Conservation (phyloP, 2,797 vertebrate species). For the Xenentodon cancila region DNA sequence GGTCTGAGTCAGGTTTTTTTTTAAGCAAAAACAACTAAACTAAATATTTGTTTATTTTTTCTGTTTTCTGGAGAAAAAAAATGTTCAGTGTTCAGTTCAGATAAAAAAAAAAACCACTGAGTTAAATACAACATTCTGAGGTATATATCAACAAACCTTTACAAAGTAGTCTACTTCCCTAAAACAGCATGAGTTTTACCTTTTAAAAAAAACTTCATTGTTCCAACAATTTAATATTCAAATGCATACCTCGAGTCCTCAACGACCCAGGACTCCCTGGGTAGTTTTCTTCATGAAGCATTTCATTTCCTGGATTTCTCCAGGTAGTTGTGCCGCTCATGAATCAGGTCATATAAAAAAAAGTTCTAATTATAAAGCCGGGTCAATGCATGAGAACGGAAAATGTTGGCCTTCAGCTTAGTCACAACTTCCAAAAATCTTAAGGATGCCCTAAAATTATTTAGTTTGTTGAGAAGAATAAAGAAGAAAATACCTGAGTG, state of each 20-base stretch:
- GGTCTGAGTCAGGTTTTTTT: too few species aligned
- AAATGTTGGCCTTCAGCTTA: not conserved
- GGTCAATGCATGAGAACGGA: not conserved
- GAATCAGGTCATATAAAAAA: not conserved
- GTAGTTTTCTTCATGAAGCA: not conserved
- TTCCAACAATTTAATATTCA: not conserved
- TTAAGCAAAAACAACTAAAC: too few species aligned
- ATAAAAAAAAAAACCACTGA: too few species aligned
- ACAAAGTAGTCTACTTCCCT: not conserved
- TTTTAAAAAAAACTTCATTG: not conserved
- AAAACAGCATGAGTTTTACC: not conserved
- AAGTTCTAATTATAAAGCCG: too few species aligned
- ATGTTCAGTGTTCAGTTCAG: too few species aligned
- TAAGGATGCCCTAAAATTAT: not conserved
- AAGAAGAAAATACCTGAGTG: too few species aligned
- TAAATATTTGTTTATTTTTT: too few species aligned
- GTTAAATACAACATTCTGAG: constrained; percentile 22
- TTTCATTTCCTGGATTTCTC: not conserved
- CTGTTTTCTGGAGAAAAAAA: too few species aligned
- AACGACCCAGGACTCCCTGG: not conserved
- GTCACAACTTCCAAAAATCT: not conserved
- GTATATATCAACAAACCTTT: not conserved
- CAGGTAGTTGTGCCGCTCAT: not conserved
- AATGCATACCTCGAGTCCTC: not conserved
- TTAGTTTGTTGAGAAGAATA: too few species aligned